Evolutionary conservation across 2,888 invertebrate genomes (phyloP), one percentile per base, ranked within the genome.

Genomic region (Lasius fuliginosus): DNA sequence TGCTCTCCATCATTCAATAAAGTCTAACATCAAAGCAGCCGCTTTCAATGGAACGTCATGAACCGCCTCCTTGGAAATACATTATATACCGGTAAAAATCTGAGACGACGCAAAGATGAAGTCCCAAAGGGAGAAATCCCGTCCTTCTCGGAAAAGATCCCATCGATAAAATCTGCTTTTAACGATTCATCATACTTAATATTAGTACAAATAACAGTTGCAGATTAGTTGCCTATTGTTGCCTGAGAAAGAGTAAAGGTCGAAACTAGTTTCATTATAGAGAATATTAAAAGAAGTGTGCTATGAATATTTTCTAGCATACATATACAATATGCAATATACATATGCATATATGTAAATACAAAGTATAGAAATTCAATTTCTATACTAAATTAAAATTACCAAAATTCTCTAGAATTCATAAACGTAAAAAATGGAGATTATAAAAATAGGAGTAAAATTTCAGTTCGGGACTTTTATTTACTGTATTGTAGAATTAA

Each of bases 1-100:
- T 83, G 88, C 76, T 76, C 76, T 76, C 84, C 82, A 82, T 53
- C 87, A 90, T 92, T 93, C 90, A 91, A 92, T 92, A 91, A 91
- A 90, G 89, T 89, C 90, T 91, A 23, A 90, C 87, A 83, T 90
- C 88, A 90, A 90, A 90, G 85, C 86, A 74, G n/a, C 62, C 53
- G 69, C 46, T 65, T 83, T 75, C 82, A 84, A 85, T 86, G 84
- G 84, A 79, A 82, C 71, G 62, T 11, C 71, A 64, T 58, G 75
- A 83, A 84, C 89, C 60, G 86, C 82, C 87, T 53, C n/a, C 53
- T 85, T 86, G 81, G 89, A 88, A 90, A 90, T 84, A 89, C 85
- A 89, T 89, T 89, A 85, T 88, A 88, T 88, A 89, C 81, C 85
- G 62, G 77, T 85, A 84, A 88, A 86, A 86, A 89, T 85, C 84